Conservation (phyloP, 2,113 vertebrate genomes). For the Zingel zingel region DNA sequence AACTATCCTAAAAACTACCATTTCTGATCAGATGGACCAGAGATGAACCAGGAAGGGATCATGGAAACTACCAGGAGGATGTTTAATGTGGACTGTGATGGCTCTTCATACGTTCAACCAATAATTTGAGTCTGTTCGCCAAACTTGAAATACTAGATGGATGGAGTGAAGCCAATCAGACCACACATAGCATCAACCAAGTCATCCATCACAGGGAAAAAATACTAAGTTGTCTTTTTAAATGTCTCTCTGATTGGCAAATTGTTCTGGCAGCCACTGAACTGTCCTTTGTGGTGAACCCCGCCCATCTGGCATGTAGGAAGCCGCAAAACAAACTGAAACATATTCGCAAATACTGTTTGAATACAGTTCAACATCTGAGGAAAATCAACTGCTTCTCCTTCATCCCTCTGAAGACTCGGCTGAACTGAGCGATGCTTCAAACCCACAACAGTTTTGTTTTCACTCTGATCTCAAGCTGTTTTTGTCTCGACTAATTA, state of each 20-base stretch:
- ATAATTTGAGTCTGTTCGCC: slow-evolving; percentile 27
- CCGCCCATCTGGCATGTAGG: slow-evolving; percentile 31
- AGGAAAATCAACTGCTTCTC: slow-evolving; percentile 5
- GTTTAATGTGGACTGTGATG: slow-evolving; percentile 36
- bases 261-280: slow-evolving; percentile 28
- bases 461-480: slow-evolving; percentile 32
- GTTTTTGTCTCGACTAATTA: slow-evolving; percentile 53
- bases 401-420: slow-evolving; percentile 8
- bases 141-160: slow-evolving; percentile 23
- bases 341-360: slow-evolving; percentile 24
- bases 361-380: not conserved
- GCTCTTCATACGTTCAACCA: slow-evolving; percentile 13
- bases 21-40: slow-evolving; percentile 30
- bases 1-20: slow-evolving; percentile 14
- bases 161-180: slow-evolving; percentile 26
- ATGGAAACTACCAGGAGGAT: slow-evolving; percentile 25
- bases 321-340: slow-evolving; percentile 32
- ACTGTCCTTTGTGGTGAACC: slow-evolving; percentile 28
- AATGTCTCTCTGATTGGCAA: slow-evolving; percentile 36
- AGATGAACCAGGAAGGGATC: slow-evolving; percentile 20
- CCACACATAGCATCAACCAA: slow-evolving; percentile 41
- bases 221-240: slow-evolving; percentile 14
- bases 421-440: not conserved
- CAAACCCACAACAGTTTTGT: not conserved
- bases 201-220: slow-evolving; percentile 38